Evolutionary conservation across 2,797 vertebrate species (phyloP), one percentile per base, ranked within the genome.

Genomic region (Mico argentatus): DNA sequence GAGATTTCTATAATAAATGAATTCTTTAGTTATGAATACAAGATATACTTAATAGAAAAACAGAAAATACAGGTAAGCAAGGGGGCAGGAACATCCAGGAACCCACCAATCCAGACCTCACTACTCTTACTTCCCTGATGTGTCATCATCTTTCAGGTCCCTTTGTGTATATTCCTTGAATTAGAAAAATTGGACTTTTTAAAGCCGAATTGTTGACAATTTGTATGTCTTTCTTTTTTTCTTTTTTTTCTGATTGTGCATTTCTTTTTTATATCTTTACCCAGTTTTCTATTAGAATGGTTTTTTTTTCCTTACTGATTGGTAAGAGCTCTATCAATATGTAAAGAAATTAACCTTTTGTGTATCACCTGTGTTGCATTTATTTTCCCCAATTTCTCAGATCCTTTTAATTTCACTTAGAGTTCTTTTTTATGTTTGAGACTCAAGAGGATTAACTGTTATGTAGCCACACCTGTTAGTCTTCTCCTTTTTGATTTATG

Each of bases 381-480:
- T 44, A 79, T 83, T 92, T 94, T 27, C 9, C 20, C 4, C 15
- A 81, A 39, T 89, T 92, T 94, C 50, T 90, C 33, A 79, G 46
- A 44, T 26, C 30, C 20, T 96, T 90, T 90, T 90, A 52, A 90
- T 93, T 83, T 93, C 44, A 73, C 36, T 88, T 61, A 89, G 50
- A 41, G 48, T 85, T 91, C 17, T 44, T 82, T 95, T 90, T 92
- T 90, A 59, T 59, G 7, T 90, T 96, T 76, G 79, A 70, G 41
- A 87, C 19, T 76, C 26, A 76, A n/a, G 73, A 88, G 22, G 22
- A 50, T 76, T 94, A 81, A 86, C 17, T 82, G 17, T 89, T 94
- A 89, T 20, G 6, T 73, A 61, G 73, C 91, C 59, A 90, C 41
- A 50, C 85, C 15, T 82, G 7, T 88, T 84, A 50, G 41, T 94